These are phyloP conservation scores for Pitta sordida DNA, from an alignment of 2,113 vertebrate genomes.

Conservation along the genomic window DNA sequence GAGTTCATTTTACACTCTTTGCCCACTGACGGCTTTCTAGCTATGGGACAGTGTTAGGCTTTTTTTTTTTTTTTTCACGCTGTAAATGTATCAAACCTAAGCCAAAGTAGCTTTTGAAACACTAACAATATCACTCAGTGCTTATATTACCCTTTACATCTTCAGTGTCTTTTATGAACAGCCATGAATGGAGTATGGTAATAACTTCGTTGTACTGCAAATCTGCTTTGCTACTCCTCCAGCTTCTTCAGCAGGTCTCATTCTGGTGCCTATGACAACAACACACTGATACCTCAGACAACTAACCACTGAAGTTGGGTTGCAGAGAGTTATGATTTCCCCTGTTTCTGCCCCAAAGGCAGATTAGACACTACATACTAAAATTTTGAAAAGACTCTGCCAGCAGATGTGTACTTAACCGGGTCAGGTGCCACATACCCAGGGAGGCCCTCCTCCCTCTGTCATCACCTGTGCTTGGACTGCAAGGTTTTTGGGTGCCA, in stretches of 20 bases:
- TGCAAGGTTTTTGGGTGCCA: not conserved
- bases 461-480: not conserved
- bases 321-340: not conserved
- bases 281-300: not conserved
- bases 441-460: not conserved
- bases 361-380: not conserved
- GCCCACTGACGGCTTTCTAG: not conserved
- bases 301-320: not conserved
- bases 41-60: not conserved
- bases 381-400: not conserved
- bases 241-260: not conserved
- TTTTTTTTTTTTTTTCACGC: not conserved
- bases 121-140: conserved; percentile 42
- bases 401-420: rapidly evolving
- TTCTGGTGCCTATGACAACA: not conserved
- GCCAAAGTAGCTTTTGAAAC: conserved; percentile 30
- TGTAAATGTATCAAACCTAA: not conserved
- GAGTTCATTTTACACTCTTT: not conserved
- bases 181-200: not conserved
- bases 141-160: conserved; percentile 22
- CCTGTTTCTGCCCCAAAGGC: not conserved
- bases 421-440: rapidly evolving
- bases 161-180: not conserved
- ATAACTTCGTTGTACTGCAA: not conserved
- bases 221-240: not conserved